Base-by-base conservation (phyloP, 2,888 invertebrate species). In the Tethea ocularis region DNA sequence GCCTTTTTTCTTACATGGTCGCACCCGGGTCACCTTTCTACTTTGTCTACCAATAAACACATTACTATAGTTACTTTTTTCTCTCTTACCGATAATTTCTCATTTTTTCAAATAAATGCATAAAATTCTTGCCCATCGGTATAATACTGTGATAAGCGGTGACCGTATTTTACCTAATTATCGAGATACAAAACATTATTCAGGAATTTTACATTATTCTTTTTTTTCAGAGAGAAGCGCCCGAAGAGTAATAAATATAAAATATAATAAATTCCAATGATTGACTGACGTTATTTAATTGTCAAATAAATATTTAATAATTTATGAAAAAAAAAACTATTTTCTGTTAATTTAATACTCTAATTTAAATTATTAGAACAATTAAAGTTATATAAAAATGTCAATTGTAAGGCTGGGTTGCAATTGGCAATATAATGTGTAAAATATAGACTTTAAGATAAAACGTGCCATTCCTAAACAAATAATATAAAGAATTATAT, bases 341-440 rank as follows among this genome's bases (percentile, higher is more conserved):
- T 66, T 74, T 68, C 56, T n/a, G 67, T 74, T 79, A 67, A 74
- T 75, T 75, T 68, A 87, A 84, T 85, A 86, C 86, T 86, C 84
- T 78, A 67, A 64, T 71, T 71, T 66, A 53, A 61, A 65, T 70
- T 66, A 64, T 71, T 71, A 70, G 67, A 62, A 66, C n/a, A 46
- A 46, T 46, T 20, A 46, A 20, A 10, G 10, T 46, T 46, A 66
- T 38, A 38, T 38, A 38, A 38, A n/a, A 38, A 66, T 64, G 89
- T 86, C 91, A 86, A 84, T 89, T 87, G 89, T 84, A 91, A 88
- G 92, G 92, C 90, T 93, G 92, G 92, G 92, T 87, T 91, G 75
- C 88, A 84, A 86, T 88, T 89, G 89, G 75, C 87, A 67, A 71
- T 54, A n/a, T 81, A 82, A 72, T 67, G 62, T 85, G 82, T 87